Evolutionary conservation across 1,140 invertebrate genomes (phyloP).

Genomic region (Drosophila leontia): DNA sequence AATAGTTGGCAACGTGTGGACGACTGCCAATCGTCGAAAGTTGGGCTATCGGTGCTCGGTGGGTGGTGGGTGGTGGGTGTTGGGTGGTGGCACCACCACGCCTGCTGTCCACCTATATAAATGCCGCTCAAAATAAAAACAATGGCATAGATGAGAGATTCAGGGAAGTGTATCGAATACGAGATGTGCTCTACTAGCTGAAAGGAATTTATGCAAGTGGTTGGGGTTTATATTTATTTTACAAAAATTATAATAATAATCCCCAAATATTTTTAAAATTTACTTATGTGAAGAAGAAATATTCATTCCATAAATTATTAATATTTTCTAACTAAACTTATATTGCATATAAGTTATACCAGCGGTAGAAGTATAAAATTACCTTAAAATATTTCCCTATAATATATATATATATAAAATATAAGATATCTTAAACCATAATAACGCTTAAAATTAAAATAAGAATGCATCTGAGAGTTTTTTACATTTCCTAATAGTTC

Average conservation of each 20-base stretch:
- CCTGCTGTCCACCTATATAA: conserved; percentile 49
- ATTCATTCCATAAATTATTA: no score
- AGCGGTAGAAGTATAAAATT: background rate
- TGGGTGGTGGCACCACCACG: conserved; percentile 19
- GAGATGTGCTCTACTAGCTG: background rate
- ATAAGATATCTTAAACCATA: no score
- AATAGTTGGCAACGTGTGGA: conserved; percentile 62
- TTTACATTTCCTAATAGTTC: no score
- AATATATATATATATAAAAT: no score
- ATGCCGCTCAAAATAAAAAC: conserved; percentile 31
- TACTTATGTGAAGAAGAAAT: no score
- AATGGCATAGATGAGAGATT: conserved; percentile 16
- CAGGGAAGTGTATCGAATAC: background rate
- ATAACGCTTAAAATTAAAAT: no score
- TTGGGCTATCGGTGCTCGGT: conserved; percentile 11
- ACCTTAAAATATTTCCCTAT: background rate
- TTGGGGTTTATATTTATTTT: background rate
- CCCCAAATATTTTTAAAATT: no score
- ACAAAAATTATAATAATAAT: background rate
- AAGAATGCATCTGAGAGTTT: no score
- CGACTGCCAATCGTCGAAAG: conserved; percentile 28
- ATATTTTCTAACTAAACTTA: no score
- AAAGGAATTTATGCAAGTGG: background rate
- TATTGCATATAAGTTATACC: no score
- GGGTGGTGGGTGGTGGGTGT: background rate